Percentiles rank a stretch among this genome's conserved stretches.
Conservation (phyloP, 30 jellyfish, hydroid and myxozoan species). For the Turritopsis dohrnii region DNA sequence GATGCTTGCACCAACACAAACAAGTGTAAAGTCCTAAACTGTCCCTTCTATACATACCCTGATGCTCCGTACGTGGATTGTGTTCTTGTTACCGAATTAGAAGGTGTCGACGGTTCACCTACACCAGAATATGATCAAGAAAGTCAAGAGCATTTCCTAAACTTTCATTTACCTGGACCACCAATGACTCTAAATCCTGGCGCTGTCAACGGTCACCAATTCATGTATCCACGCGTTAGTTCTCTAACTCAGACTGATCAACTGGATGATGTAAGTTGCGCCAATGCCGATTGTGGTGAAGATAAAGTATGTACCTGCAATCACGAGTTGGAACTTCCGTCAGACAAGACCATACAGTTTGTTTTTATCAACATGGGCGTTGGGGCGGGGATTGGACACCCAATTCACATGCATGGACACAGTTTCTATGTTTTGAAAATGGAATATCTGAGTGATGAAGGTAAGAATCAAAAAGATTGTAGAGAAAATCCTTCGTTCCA, state of each 20-base stretch:
- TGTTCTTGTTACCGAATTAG: slow-evolving; percentile 56
- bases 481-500: no score
- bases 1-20: slow-evolving; percentile 32
- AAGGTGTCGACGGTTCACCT: slow-evolving; percentile 38
- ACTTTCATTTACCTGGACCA: slow-evolving; percentile 77
- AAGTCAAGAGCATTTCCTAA: slow-evolving; percentile 63
- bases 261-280: slow-evolving; percentile 65
- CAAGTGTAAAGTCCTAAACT: slow-evolving; percentile 60
- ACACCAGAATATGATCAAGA: slow-evolving; percentile 55
- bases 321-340: slow-evolving; percentile 55
- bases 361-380: slow-evolving; percentile 78
- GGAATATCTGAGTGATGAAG: slow-evolving; percentile 67
- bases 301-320: slow-evolving; percentile 81
- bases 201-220: slow-evolving; percentile 76
- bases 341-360: slow-evolving; percentile 74
- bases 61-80: slow-evolving; percentile 40
- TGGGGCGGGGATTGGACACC: slow-evolving; percentile 73
- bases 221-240: slow-evolving; percentile 72
- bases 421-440: slow-evolving; percentile 70
- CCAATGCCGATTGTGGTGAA: slow-evolving; percentile 67
- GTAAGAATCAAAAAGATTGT: no score
- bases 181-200: slow-evolving; percentile 60
- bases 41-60: slow-evolving; percentile 79
- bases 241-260: slow-evolving; percentile 76
- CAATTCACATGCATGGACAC: slow-evolving; percentile 86